Conservation (phyloP, 2,888 invertebrate species). For the Merodon equestris region DNA sequence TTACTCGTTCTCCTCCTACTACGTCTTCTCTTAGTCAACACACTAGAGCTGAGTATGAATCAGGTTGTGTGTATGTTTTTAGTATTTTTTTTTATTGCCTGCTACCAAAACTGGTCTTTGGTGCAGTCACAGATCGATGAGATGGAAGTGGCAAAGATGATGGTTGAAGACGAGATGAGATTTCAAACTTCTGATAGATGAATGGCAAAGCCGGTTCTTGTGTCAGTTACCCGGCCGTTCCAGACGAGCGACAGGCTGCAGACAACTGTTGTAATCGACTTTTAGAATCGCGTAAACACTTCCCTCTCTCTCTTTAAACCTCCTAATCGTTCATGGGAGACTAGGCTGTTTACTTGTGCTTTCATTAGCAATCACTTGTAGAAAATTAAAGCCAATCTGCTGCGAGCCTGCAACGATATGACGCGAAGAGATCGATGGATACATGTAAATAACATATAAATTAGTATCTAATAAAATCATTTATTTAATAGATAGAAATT, state of each 20-base stretch:
- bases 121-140: too few species aligned
- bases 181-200: too few species aligned
- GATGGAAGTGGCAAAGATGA: too few species aligned
- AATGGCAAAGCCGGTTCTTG: conserved; percentile 13
- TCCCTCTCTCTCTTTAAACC: too few species aligned
- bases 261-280: conserved; percentile 41
- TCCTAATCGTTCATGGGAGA: not conserved
- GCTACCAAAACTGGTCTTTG: too few species aligned
- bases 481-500: conserved; percentile 3
- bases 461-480: not conserved
- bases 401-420: not conserved
- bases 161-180: too few species aligned
- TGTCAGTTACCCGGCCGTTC: not conserved
- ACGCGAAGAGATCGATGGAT: too few species aligned
- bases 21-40: too few species aligned
- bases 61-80: too few species aligned
- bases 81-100: too few species aligned
- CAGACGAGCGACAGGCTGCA: conserved; percentile 22
- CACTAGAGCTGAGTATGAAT: too few species aligned
- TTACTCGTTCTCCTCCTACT: too few species aligned
- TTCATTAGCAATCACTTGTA: conserved; percentile 25
- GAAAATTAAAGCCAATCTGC: not conserved
- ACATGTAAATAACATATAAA: not conserved
- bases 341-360: conserved; percentile 26
- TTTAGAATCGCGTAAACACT: conserved; percentile 39